These are phyloP conservation scores for Koerneria pararmatus DNA, from an alignment of 2,888 invertebrate species.

Conservation along the genomic window DNA sequence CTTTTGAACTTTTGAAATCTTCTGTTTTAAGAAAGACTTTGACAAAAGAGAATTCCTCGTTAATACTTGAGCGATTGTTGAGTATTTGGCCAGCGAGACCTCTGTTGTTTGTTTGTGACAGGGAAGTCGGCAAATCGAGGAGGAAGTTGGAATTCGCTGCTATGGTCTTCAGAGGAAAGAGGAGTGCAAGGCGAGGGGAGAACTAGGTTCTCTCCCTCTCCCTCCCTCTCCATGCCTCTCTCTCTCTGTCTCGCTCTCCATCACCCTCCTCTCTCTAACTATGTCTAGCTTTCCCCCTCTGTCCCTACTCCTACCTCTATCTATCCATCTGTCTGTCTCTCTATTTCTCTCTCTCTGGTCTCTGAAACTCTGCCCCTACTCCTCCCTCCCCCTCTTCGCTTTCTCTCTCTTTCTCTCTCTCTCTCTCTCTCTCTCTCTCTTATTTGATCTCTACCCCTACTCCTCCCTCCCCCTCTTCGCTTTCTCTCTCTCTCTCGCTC, in stretches of 20 bases:
- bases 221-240: not conserved
- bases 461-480: not conserved
- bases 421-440: not conserved
- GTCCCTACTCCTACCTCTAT: not conserved
- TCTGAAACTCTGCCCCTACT: not conserved
- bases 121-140: no score
- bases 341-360: not conserved
- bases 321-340: not conserved
- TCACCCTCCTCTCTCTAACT: not conserved
- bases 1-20: no score
- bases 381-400: not conserved
- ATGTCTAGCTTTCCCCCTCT: slow-evolving; percentile 3
- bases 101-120: no score
- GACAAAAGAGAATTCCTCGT: no score
- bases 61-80: no score
- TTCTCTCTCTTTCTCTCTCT: not conserved
- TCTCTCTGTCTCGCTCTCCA: not conserved
- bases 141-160: no score
- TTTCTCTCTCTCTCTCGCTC: not conserved
- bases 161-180: no score
- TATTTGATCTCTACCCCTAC: not conserved
- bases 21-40: no score
- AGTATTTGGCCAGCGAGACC: no score
- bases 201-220: no score
- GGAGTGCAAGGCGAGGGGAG: no score